Base-by-base conservation (phyloP, 2,888 invertebrate species). In the Eulithis prunata region DNA sequence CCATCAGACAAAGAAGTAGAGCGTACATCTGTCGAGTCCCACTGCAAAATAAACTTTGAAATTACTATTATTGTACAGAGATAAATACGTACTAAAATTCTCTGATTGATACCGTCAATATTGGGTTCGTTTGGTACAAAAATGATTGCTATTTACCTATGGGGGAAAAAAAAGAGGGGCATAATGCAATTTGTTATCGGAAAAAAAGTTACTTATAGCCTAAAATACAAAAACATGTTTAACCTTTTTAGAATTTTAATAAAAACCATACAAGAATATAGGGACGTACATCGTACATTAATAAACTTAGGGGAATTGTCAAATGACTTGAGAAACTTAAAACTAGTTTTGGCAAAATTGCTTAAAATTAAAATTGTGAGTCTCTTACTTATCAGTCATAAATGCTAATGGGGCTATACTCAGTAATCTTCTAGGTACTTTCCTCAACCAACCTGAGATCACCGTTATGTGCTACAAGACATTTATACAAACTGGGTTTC, bases 1-100 rank as follows among this genome's bases (percentile, higher is more conserved):
- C 78, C 84, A 55, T 86, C 84, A n/a, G 87, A 85, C 66, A 78
- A 21, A 41, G 85, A 71, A 62, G 81, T 82, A 62, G 86, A 86
- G 71, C 74, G 83, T 49, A 79, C 71, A 53, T 86, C 87, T 53
- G 79, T 78, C 8, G 83, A 81, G 64, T 86, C 85, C 81, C 84
- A 86, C 89, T 89, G 87, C 36, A 76, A 76, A 66, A 68, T 36
- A 69, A 69, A 57, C 14, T 54, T 6, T n/a, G 8, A 4, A 14
- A 41, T 54, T 54, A 54, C 53, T 32, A 21, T 36, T 6, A 13
- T n/a, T n/a, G 32, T 52, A 52, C 3, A 3, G 12, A 52, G 28
- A 12, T n/a, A 11, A 51, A 8, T 32, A 52, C 12, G 12, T 45
- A 8, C 47, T 6, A 14, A 32, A 32, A 32, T 3, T 32, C 10